Evolutionary conservation across 2,113 vertebrate species (phyloP), one percentile per base, ranked within the genome.

Genomic region (Anarhynchus alexandrinus): DNA sequence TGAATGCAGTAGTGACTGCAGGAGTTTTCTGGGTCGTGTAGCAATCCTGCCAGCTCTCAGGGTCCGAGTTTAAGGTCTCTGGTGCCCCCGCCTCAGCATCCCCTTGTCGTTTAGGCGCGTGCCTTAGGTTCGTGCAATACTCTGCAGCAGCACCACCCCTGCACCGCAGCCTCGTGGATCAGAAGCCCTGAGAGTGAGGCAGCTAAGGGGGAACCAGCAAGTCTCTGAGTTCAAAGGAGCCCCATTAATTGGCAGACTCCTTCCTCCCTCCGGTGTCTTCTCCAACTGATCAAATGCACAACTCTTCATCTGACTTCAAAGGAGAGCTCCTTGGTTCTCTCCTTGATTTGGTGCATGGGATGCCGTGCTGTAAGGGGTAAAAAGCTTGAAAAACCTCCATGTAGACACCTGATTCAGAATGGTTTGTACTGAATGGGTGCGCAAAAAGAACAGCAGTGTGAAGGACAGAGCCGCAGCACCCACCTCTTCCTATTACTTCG

Each of bases 401-500:
- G 26, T 10, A 81, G 32, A 30, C 23, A 47, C 20, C 45, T 82
- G 23, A 64, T 43, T 84, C 18, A n/a, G 40, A 93, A 55, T 34
- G 17, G n/a, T 81, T 93, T 91, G 32, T 45, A 45, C 66, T 15
- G 30, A 85, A 74, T 5, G 21, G 8, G 11, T 51, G 18, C 23
- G 23, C 30, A 61, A n/a, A 96, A 96, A 58, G 38, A 94, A 78
- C 9, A 18, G 40, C 76, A 81, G 76, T 85, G 92, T 82, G 91
- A 67, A 45, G 64, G 45, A 58, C 42, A 52, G 51, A 90, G 38
- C 45, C 26, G 21, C 77, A 90, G 96, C 73, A 98, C 99, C 96
- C 97, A 99, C 99, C 99, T 99, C 99, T 98, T 97, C 99, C 99
- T 92, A 99, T 99, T 92, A 99, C 98, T 98, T 99, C 98, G 71